Conservation (phyloP, 2,113 vertebrate genomes). For the Sebastes fasciatus region DNA sequence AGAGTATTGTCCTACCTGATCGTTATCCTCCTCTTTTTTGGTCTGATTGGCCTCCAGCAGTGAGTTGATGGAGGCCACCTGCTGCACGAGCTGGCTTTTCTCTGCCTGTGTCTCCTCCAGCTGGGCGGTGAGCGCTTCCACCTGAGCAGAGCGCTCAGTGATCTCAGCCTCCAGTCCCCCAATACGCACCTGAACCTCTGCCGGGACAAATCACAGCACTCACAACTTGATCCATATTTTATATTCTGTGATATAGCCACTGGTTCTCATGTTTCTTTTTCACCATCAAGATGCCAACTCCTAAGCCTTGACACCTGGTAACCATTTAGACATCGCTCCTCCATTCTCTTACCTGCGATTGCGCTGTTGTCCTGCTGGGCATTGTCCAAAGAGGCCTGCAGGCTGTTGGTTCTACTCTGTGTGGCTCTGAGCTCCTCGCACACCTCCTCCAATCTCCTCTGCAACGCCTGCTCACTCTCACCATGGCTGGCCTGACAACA, state of each 20-base stretch:
- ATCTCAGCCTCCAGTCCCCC: constrained; percentile 85
- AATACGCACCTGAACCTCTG: constrained; percentile 88
- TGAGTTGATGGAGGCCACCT: constrained; percentile 87
- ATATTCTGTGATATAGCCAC: not conserved
- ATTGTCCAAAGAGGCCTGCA: constrained; percentile 87
- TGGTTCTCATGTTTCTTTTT: not conserved
- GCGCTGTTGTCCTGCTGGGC: constrained; percentile 86
- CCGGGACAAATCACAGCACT: constrained; percentile 20
- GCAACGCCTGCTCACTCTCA: constrained; percentile 87
- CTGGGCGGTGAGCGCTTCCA: constrained; percentile 83
- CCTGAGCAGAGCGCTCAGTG: constrained; percentile 82
- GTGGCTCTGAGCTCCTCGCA: constrained; percentile 88
- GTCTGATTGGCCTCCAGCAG: constrained; percentile 89
- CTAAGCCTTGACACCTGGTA: not conserved
- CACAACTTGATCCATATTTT: not conserved
- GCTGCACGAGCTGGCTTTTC: constrained; percentile 87
- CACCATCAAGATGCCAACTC: not conserved
- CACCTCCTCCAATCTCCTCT: constrained; percentile 91
- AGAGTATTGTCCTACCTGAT: constrained; percentile 78
- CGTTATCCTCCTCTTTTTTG: constrained; percentile 76
- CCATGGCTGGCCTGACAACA: constrained; percentile 83
- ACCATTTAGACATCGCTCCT: not conserved
- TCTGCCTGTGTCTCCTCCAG: constrained; percentile 84
- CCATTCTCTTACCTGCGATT: constrained; percentile 84
- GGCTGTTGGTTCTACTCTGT: constrained; percentile 85